Conservation (phyloP, 2,888 invertebrate genomes). For the Himalopsyche anomala region DNA sequence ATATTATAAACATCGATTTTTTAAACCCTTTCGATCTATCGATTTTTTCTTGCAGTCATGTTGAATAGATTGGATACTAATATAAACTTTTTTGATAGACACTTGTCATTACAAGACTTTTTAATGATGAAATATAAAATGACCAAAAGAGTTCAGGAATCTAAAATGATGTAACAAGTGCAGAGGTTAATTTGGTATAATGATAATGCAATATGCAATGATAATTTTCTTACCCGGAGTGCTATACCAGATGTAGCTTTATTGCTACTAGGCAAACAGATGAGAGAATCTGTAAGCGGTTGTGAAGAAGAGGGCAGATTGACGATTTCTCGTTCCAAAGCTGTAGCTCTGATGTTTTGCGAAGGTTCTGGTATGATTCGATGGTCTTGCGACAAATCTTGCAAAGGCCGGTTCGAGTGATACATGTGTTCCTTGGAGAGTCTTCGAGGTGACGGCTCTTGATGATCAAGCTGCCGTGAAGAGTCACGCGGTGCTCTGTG, state of each 20-base stretch:
- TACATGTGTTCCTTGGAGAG: constrained; percentile 3
- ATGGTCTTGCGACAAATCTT: not conserved
- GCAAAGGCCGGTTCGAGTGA: not conserved
- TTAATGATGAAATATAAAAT: no score
- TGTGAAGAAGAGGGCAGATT: not conserved
- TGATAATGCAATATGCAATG: not conserved
- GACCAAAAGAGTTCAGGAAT: not conserved
- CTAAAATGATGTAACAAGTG: not conserved
- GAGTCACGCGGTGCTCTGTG: constrained; percentile 12
- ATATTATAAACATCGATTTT: no score
- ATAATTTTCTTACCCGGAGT: not conserved
- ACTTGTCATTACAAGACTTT: not conserved
- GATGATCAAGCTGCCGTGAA: not conserved
- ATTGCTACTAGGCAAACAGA: not conserved
- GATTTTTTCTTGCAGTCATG: not conserved
- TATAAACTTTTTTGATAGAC: not conserved
- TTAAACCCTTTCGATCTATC: no score
- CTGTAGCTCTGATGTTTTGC: no score
- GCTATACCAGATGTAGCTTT: not conserved
- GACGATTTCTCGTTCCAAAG: not conserved
- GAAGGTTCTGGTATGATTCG: not conserved
- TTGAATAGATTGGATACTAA: not conserved
- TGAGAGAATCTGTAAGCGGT: not conserved
- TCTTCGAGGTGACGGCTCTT: constrained; percentile 21
- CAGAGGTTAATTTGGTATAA: not conserved